Conservation (phyloP, 2,888 invertebrate genomes). For the Polydrusus cervinus region DNA sequence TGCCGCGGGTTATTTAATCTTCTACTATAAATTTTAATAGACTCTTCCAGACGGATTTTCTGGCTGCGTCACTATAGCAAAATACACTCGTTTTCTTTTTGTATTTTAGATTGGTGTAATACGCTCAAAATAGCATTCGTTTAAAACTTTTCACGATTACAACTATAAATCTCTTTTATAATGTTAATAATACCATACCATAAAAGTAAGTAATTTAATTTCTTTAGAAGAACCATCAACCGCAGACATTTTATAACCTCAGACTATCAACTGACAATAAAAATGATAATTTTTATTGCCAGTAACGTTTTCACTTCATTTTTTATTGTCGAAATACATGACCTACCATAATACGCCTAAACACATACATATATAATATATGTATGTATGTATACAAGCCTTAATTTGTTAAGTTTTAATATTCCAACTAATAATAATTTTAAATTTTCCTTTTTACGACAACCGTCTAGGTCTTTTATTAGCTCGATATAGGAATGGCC, state of each 20-base stretch:
- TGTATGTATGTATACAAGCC: not conserved
- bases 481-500: no score
- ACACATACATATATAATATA: not conserved
- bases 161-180: slow-evolving; percentile 10
- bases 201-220: slow-evolving; percentile 11
- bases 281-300: slow-evolving; percentile 19
- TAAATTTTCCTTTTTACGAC: slow-evolving; percentile 27
- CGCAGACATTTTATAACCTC: slow-evolving; percentile 16
- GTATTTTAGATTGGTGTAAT: not conserved
- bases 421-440: slow-evolving; percentile 33
- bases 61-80: not conserved
- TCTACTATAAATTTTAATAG: no score
- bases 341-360: slow-evolving; percentile 27
- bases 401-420: slow-evolving; percentile 27
- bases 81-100: not conserved
- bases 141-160: not conserved
- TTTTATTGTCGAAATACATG: slow-evolving; percentile 22
- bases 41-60: no score
- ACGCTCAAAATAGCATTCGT: no score
- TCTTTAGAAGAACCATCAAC: not conserved
- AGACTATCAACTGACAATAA: slow-evolving; percentile 11
- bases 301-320: slow-evolving; percentile 48
- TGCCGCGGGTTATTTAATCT: no score
- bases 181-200: slow-evolving; percentile 3
- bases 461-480: slow-evolving; percentile 3